Base-by-base conservation (phyloP, 2,113 vertebrate species). In the Microcebus tavaratra region DNA sequence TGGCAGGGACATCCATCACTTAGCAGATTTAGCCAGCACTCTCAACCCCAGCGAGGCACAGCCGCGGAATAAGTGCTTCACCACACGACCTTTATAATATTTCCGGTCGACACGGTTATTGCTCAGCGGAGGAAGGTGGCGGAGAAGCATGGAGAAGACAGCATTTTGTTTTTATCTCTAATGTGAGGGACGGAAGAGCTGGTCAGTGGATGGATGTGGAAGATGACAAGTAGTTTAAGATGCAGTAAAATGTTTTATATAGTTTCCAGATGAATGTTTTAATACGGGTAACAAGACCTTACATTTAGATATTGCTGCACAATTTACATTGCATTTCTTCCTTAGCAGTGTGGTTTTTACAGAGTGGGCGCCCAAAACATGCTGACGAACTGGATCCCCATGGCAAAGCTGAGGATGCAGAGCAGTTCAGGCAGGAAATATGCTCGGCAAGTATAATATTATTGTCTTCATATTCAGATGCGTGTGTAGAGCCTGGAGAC, bases 191-290 rank as follows among this genome's bases (percentile, higher is more conserved):
- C 2, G 34, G 48, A 65, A 68, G 39, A 73, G 29, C 55, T 73
- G 13, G 70, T 8, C 42, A 72, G 23, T 34, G 73, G 79, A 87
- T 42, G 45, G 10, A 31, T 36, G 48, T n/a, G 29, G 57, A 75
- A 59, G 39, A 67, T 36, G 31, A 39, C 50, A 63, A n/a, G 50
- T 18, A 42, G 65, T 59, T 67, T 39, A 94, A 88, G 68, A 73
- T 73, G 36, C 87, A 87, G 63, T 57, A 55, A 31, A 87, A 72
- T 12, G 50, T n/a, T 45, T 59, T 53, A 34, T 82, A 7, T 25
- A 48, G 45, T 87, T 93, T 93, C 82, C 87, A 88, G 48, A 53
- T 7, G 45, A 95, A 42, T 76, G 45, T 91, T 84, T 91, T 57
- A n/a, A 59, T 75, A 80, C 57, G 12, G 55, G 42, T 57, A 67